Evolutionary conservation across 1,140 invertebrate species (phyloP).

Genomic region (Caligus rogercresseyi): DNA sequence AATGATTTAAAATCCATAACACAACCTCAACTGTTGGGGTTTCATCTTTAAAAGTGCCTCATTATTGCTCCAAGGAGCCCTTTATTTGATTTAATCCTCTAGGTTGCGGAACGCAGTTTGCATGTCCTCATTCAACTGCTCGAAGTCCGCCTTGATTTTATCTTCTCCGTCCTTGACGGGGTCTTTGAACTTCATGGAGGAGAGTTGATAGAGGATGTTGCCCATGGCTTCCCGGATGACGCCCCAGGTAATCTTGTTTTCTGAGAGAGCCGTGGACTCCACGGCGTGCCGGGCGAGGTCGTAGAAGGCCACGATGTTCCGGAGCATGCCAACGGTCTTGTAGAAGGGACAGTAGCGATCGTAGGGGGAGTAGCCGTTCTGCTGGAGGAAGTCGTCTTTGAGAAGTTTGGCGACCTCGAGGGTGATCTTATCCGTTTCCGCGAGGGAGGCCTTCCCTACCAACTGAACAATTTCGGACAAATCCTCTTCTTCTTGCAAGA

Average conservation of each 20-base stretch:
- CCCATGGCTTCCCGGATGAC: conserved; percentile 92
- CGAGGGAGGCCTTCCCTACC: conserved; percentile 95
- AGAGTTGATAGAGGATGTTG: conserved; percentile 88
- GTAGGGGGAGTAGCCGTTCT: conserved; percentile 91
- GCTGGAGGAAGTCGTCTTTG: conserved; percentile 98
- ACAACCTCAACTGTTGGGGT: no score
- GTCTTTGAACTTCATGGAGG: conserved; percentile 99
- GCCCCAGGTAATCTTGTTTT: conserved; percentile 98
- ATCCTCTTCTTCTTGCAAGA: conserved; percentile 98
- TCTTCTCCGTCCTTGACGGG: conserved; percentile 91
- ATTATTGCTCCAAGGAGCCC: no score
- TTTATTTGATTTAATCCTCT: conserved; percentile 90
- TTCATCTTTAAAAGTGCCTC: no score
- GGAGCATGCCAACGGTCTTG: conserved; percentile 96
- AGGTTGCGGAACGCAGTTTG: conserved; percentile 93
- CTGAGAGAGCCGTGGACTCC: conserved; percentile 91
- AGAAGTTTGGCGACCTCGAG: conserved; percentile 93
- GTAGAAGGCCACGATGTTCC: conserved; percentile 96
- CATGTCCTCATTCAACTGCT: conserved; percentile 84
- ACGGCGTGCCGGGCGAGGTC: conserved; percentile 94
- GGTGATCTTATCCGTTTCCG: conserved; percentile 97
- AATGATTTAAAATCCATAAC: no score
- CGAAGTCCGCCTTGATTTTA: conserved; percentile 92
- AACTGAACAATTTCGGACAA: conserved; percentile 98
- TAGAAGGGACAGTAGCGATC: conserved; percentile 99